Base-by-base conservation (phyloP, 2,888 invertebrate species). In the Diaperis boleti region DNA sequence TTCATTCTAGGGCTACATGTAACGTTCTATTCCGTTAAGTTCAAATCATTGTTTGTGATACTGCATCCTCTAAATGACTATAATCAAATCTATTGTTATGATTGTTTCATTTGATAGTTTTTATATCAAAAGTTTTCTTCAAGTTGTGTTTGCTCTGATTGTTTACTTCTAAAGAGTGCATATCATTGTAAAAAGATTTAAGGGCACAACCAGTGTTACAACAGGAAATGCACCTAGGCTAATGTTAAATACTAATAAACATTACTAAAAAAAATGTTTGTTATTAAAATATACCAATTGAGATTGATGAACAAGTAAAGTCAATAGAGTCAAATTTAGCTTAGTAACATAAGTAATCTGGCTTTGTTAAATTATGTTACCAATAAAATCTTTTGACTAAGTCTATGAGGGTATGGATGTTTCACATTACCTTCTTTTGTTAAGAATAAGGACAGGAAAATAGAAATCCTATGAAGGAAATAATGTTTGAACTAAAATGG, bases 141-240 rank as follows among this genome's bases (percentile, higher is more conserved):
- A 31, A 33, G 8, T 42, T 55, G 6, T 7, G 26, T 55, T 42
- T 14, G 55, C 42, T 54, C 26, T 44, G 6, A 37, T 18, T 11
- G 13, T 55, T 42, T 55, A n/a, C 15, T 52, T 39, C 10, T 26
- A 52, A n/a, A 57, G 22, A 37, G 44, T 11, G 44, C 57, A 57
- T 57, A 57, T 57, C 57, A 57, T 8, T 56, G 45, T 56, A 45
- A 44, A 56, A 55, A 42, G 42, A 22, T 29, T 20, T 20, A 39
- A 57, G 57, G 57, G 57, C 57, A 57, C 57, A 57, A 57, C 14
- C 18, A 31, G 13, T 33, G 47, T 56, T 20, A 31, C 44, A 35
- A 57, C 57, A 57, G 33, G 13, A 57, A 52, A 52, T 52, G 57
- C 57, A 57, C 57, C 37, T 47, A 57, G 47, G 26, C 11, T 52